Conservation (phyloP, 2,888 invertebrate genomes). For the Blastobasis adustella region DNA sequence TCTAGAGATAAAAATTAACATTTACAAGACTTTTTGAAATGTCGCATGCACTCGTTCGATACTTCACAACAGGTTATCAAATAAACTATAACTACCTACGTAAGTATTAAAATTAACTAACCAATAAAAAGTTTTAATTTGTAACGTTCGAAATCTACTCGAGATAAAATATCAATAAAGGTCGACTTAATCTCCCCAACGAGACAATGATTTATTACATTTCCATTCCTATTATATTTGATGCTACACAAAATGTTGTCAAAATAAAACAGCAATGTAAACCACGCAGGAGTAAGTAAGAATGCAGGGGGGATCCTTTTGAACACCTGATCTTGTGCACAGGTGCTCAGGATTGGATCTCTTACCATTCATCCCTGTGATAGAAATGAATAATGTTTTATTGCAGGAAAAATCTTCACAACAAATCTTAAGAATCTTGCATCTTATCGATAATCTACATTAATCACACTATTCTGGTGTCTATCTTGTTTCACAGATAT, state of each 20-base stretch:
- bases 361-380: too few species aligned
- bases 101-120: background rate
- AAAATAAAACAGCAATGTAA: constrained; percentile 18
- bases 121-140: constrained; percentile 23
- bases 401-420: too few species aligned
- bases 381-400: too few species aligned
- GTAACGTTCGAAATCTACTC: constrained; percentile 25
- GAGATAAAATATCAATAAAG: constrained; percentile 43
- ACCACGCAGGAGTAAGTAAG: background rate
- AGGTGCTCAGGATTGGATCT: constrained; percentile 29
- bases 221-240: constrained; percentile 10
- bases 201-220: background rate
- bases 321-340: constrained; percentile 48
- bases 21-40: background rate
- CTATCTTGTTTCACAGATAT: too few species aligned
- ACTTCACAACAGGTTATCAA: too few species aligned
- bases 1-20: too few species aligned
- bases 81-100: too few species aligned
- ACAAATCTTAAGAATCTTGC: too few species aligned
- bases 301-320: constrained; percentile 19
- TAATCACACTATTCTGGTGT: too few species aligned
- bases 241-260: too few species aligned
- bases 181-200: constrained; percentile 1
- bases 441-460: too few species aligned
- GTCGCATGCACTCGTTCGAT: background rate